Evolutionary conservation across 2,888 invertebrate species (phyloP), one percentile per base, ranked within the genome.

Genomic region (Erpobdella octoculata): DNA sequence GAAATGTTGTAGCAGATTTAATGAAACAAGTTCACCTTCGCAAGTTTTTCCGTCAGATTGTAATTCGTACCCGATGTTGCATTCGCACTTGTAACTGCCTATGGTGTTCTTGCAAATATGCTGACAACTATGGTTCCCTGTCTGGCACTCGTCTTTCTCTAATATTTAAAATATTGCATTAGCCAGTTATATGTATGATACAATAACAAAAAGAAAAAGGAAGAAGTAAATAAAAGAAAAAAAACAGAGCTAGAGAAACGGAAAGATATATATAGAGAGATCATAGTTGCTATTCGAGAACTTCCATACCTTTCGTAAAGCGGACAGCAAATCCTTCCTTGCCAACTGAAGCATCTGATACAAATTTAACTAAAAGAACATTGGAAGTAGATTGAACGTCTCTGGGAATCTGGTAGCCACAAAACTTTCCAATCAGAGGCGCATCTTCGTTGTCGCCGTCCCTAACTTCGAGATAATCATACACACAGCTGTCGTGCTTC

Each of bases 21-120:
- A 15, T 28, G 28, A 53, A 6, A n/a, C 8, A 28, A 25, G 53
- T 53, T 53, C 15, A 93, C 95, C 92, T 88, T 96, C 97, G 83
- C 97, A 97, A 81, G 91, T 91, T 84, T 93, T 94, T 70, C 95
- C 95, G 83, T 98, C 96, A 0, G 94, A 93, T 82, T 96, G 94
- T 70, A 98, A 86, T 81, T 97, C 96, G 81, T 89, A 98, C 0
- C 97, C 97, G 76, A 93, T 92, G 79, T 90, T 89, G 81, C 97
- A 98, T 37, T 92, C 90, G 82, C 98, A 98, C 80, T 91, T 91
- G 83, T 81, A 85, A 68, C 89, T 88, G 41, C 91, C 91, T 35
- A 94, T 85, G 0, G 94, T 96, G 83, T 98, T 98, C 75, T 93
- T 90, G 82, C 98, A 98, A 72, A 90, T 90, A 82, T 98, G 97